Base-by-base conservation (phyloP, 1,140 invertebrate genomes). In the Melipona quadrifasciata region DNA sequence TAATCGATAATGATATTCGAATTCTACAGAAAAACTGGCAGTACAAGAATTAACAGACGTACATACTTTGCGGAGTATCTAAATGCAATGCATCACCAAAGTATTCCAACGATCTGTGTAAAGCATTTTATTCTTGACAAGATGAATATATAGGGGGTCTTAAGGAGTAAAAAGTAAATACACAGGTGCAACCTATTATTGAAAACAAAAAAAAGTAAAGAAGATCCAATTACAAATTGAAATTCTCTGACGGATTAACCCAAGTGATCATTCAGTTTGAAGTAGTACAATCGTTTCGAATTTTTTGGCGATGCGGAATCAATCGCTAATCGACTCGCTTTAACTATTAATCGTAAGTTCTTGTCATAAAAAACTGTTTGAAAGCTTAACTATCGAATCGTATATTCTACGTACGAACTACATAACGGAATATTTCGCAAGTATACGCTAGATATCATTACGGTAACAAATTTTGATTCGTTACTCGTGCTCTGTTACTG, bases 401-500 rank as follows among this genome's bases (percentile, higher is more conserved):
- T 70, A 71, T 4, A 58, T n/a, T 47, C 39, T 78, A 78, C 51
- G 11, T 78, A 78, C 34, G 11, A 57, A 76, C 47, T 82, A 68
- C 8, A 74, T 19, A 77, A 82, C 57, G 34, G 24, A 57, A 51
- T 67, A 67, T 11, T n/a, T 24, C 8, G 5, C 5, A n/a, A 61
- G 11, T 65, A 82, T 10, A 55, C 14, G 65, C 74, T 82, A 82
- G 34, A 31, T 51, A 21, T 57, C 51, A 21, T 53, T 83, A 84
- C 34, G 21, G 57, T 79, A 83, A 84, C 57, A 61, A 79, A 79
- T 79, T 84, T 84, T 84, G 76, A 84, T 84, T 84, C 75, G 57
- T 79, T 71, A 71, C 39, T 79, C 75, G 53, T 71, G 47, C 16
- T 51, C 61, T 64, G 34, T 12, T 39, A 39, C 34, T 2, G 21